Evolutionary conservation across 2,113 vertebrate genomes (phyloP), one percentile per base, ranked within the genome.

Genomic region (Dascyllus trimaculatus): DNA sequence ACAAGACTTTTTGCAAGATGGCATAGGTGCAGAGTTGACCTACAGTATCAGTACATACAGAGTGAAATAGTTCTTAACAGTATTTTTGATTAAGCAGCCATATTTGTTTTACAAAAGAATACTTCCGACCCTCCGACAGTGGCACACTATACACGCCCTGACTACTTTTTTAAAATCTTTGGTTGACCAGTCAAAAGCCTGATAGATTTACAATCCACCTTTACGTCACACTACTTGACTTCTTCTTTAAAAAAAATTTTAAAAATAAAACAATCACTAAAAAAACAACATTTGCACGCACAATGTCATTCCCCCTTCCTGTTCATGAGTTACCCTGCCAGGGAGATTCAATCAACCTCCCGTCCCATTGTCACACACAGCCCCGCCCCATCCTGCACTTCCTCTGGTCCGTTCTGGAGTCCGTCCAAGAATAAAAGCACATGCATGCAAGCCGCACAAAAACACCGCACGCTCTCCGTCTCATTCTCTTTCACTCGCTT

Each of bases 331-430:
- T 84, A 80, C 84, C 86, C 85, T 81, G 85, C 85, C 68, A 13
- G 87, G 89, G 84, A 93, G 88, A 70, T 94, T 88, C 77, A 74
- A 73, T 59, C 84, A 45, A 74, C 72, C 65, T 75, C 75, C 80
- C 80, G 71, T 71, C 52, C 84, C 87, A 84, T 81, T 86, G 63
- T 86, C 73, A 91, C 93, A 95, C 94, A 93, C 94, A 94, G 95
- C 90, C 93, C 74, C 92, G 91, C 85, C 95, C 93, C 95, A 92
- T 95, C 92, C 91, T 88, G 89, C 96, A 98, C 97, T 96, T 99
- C 94, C 97, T 95, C 95, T 91, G 88, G 93, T 95, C 93, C 91
- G 90, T 93, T 90, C 96, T 94, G 91, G 95, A 96, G 94, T 95
- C 96, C 95, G 90, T 95, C 93, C 95, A 84, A 93, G 90, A 95